phyloP scores from a whole-genome alignment of 2,113 vertebrate species.

The Pheucticus melanocephalus region DNA sequence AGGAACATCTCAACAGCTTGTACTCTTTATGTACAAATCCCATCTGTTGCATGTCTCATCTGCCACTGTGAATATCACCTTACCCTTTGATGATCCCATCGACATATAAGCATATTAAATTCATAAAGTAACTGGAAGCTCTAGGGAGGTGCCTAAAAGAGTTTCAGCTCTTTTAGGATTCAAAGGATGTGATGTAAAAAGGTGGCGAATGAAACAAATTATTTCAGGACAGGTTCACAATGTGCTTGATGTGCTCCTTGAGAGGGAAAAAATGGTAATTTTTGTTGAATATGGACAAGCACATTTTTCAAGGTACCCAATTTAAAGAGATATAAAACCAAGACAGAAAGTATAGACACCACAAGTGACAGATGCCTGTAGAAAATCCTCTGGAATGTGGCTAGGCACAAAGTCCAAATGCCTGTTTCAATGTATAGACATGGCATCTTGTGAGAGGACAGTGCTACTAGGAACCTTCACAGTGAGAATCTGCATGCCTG shows the following conservation, averaged over 20 bases:
- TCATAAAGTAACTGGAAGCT: not conserved
- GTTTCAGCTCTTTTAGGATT: not conserved
- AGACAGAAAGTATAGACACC: accelerated
- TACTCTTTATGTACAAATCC: not conserved
- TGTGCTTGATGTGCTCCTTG: not conserved
- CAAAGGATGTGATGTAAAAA: not conserved
- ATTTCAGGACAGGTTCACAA: not conserved
- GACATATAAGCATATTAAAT: not conserved
- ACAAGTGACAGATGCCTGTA: not conserved
- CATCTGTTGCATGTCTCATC: not conserved
- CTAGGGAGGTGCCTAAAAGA: not conserved
- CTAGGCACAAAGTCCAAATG: not conserved
- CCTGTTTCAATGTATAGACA: not conserved
- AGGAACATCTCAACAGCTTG: not conserved
- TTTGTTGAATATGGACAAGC: not conserved
- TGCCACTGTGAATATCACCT: not conserved
- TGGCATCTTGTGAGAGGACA: not conserved
- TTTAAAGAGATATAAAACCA: not conserved
- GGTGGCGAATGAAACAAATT: not conserved
- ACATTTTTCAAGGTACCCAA: not conserved
- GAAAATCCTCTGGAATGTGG: not conserved
- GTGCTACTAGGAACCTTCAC: not conserved
- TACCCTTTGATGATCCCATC: not conserved
- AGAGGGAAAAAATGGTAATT: not conserved
- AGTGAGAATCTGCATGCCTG: not conserved